Percentiles rank a stretch among this genome's conserved stretches.
Conservation (phyloP, 2,888 invertebrate species). For the Aradus depressus region DNA sequence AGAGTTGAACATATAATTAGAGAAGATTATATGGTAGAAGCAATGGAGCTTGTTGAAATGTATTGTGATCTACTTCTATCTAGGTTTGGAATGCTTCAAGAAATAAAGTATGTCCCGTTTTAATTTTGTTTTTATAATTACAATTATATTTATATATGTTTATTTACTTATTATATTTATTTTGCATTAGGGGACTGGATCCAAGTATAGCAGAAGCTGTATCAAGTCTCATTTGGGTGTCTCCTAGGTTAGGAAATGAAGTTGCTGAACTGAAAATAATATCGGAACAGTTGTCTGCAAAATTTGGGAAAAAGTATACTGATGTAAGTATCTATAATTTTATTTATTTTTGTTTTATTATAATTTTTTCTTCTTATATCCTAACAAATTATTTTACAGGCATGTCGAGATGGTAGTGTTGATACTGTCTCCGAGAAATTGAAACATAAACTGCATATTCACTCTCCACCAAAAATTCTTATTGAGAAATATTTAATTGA, state of each 20-base stretch:
- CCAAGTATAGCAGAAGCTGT: constrained; percentile 93
- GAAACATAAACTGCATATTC: constrained; percentile 84
- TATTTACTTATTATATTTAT: too few relatives aligned
- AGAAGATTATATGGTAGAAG: constrained; percentile 98
- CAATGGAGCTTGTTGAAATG: constrained; percentile 98
- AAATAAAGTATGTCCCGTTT: constrained; percentile 66
- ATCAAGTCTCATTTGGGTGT: constrained; percentile 92
- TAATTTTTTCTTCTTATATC: background rate
- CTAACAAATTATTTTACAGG: constrained; percentile 35
- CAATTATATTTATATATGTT: too few relatives aligned
- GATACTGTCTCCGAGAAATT: constrained; percentile 80
- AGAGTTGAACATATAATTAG: constrained; percentile 97
- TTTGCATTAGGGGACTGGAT: constrained; percentile 53
- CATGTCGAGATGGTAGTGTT: constrained; percentile 69
- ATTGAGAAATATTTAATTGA: constrained; percentile 91
- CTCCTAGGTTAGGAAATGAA: constrained; percentile 82
- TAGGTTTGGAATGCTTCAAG: constrained; percentile 89
- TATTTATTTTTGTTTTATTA: background rate
- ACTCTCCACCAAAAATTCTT: constrained; percentile 88
- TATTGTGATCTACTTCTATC: constrained; percentile 95
- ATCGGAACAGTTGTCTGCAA: constrained; percentile 73
- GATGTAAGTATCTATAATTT: constrained; percentile 40
- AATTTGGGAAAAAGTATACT: constrained; percentile 90
- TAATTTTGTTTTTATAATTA: too few relatives aligned
- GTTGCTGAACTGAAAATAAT: constrained; percentile 65